Conservation (phyloP, 1,140 invertebrate genomes). For the Drosophila carrolli region DNA sequence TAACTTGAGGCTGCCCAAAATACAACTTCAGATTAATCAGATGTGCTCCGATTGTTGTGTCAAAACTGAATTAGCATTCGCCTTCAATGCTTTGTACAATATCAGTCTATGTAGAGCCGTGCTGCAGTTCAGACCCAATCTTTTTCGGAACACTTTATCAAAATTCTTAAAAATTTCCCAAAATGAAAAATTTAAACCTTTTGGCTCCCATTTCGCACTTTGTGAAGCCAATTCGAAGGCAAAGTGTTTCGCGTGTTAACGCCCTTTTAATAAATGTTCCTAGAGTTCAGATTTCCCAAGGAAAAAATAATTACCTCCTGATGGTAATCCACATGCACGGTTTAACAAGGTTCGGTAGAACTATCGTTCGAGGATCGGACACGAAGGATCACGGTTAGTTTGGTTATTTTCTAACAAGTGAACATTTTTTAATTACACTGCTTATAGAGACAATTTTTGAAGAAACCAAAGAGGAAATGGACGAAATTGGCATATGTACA, state of each 20-base stretch:
- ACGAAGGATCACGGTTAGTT: slow-evolving; percentile 11
- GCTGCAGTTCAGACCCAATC: neutral
- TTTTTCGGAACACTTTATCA: slow-evolving; percentile 15
- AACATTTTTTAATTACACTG: no score
- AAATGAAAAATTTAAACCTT: slow-evolving; percentile 18
- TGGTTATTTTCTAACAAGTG: no score
- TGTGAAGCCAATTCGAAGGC: neutral
- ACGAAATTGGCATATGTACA: slow-evolving; percentile 21
- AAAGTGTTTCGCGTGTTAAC: slow-evolving; percentile 13
- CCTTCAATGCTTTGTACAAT: neutral
- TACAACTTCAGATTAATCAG: neutral
- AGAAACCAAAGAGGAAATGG: slow-evolving; percentile 8
- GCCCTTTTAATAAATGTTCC: slow-evolving; percentile 28
- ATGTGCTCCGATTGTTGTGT: slow-evolving; percentile 1
- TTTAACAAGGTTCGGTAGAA: slow-evolving; percentile 11
- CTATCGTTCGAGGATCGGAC: slow-evolving; percentile 10
- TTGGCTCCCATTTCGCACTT: slow-evolving; percentile 11
- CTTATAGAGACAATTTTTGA: slow-evolving; percentile 15
- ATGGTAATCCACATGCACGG: slow-evolving; percentile 23
- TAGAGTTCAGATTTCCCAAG: slow-evolving; percentile 8
- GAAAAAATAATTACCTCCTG: slow-evolving; percentile 20
- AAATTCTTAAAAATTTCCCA: slow-evolving; percentile 1
- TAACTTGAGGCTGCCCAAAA: no score
- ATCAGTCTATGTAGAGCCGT: slow-evolving; percentile 9
- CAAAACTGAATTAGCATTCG: neutral